Percentiles rank a stretch among this genome's conserved stretches.
phyloP scores from a whole-genome alignment of 2,797 vertebrate species.

The Phalloptychus januarius region DNA sequence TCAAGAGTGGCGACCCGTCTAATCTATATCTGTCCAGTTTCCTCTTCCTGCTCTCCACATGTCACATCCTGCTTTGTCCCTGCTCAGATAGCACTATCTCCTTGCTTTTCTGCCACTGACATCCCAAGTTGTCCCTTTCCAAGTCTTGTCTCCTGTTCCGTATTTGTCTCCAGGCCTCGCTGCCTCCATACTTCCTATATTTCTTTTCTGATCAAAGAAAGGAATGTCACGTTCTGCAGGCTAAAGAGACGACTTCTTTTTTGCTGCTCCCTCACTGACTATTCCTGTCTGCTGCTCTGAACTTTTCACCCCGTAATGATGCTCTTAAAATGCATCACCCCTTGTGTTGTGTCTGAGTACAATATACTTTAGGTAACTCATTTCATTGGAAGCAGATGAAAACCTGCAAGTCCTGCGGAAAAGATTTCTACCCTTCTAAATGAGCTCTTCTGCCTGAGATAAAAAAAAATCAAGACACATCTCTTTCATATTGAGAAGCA shows the following conservation, averaged over 20 bases:
- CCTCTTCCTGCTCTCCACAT: conserved; percentile 73
- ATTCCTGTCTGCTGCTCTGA: conserved; percentile 43
- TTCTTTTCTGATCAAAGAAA: conserved; percentile 48
- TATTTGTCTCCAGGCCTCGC: conserved; percentile 14
- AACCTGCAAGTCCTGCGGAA: conserved; percentile 34
- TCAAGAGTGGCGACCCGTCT: conserved; percentile 52
- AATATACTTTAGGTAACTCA: conserved; percentile 35
- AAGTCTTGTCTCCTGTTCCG: conserved; percentile 13
- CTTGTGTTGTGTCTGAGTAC: conserved; percentile 48
- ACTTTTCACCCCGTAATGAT: conserved; percentile 65
- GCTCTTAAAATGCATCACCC: conserved; percentile 47
- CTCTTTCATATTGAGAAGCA: conserved; percentile 8
- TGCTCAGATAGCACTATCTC: conserved; percentile 63
- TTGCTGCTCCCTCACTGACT: conserved; percentile 28
- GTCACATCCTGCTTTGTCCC: conserved; percentile 74
- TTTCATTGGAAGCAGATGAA: conserved; percentile 63
- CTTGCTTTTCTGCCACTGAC: conserved; percentile 25
- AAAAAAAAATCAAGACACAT: conserved; percentile 36
- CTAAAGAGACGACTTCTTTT: conserved; percentile 18
- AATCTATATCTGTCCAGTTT: conserved; percentile 77
- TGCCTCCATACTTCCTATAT: conserved; percentile 30
- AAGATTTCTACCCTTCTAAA: conserved; percentile 34
- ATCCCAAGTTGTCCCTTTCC: conserved; percentile 14
- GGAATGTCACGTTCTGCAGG: conserved; percentile 19
- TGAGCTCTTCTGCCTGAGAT: conserved; percentile 38